A percentile compares a stretch with the other conserved stretches of the same genome.
Evolutionary conservation across 1,140 invertebrate genomes (phyloP).

Genomic region (Anoplophora glabripennis): DNA sequence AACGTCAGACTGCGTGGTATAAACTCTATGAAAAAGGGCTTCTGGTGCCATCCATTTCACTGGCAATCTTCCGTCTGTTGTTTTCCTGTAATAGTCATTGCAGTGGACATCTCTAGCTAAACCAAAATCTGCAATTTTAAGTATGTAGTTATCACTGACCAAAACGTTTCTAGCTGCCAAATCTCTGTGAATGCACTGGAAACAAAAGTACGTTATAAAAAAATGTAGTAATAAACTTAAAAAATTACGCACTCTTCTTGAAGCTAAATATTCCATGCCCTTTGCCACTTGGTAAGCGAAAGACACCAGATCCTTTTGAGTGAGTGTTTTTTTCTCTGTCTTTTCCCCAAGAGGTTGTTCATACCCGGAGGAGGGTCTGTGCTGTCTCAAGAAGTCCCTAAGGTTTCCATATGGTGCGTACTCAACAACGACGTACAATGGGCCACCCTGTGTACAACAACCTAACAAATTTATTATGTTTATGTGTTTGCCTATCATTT

Average conservation of each 20-base stretch:
- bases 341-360: slow-evolving; percentile 63
- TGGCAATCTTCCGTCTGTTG: slow-evolving; percentile 90
- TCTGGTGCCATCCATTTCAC: slow-evolving; percentile 99
- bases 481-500: slow-evolving; percentile 94
- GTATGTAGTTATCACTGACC: slow-evolving; percentile 85
- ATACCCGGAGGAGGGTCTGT: slow-evolving; percentile 71
- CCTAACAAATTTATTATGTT: slow-evolving; percentile 97
- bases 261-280: slow-evolving; percentile 96
- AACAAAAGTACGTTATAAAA: slow-evolving; percentile 17
- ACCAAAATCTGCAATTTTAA: slow-evolving; percentile 99
- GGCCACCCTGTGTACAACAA: slow-evolving; percentile 93
- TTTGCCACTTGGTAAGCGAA: slow-evolving; percentile 96
- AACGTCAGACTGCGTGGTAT: slow-evolving; percentile 94
- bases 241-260: slow-evolving; percentile 70
- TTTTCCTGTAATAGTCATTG: slow-evolving; percentile 96
- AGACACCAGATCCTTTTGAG: slow-evolving; percentile 92
- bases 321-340: slow-evolving; percentile 72
- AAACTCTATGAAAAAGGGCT: slow-evolving; percentile 90
- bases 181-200: slow-evolving; percentile 93
- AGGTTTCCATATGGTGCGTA: slow-evolving; percentile 94
- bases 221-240: too few relatives aligned
- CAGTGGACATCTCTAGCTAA: slow-evolving; percentile 93
- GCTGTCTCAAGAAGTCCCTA: slow-evolving; percentile 86
- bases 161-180: slow-evolving; percentile 96
- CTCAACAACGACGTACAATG: slow-evolving; percentile 94